Percentiles rank a stretch among this genome's conserved stretches.
These are phyloP conservation scores for Andricus grossulariae DNA, from an alignment of 1,140 invertebrate species.

Conservation along the genomic window DNA sequence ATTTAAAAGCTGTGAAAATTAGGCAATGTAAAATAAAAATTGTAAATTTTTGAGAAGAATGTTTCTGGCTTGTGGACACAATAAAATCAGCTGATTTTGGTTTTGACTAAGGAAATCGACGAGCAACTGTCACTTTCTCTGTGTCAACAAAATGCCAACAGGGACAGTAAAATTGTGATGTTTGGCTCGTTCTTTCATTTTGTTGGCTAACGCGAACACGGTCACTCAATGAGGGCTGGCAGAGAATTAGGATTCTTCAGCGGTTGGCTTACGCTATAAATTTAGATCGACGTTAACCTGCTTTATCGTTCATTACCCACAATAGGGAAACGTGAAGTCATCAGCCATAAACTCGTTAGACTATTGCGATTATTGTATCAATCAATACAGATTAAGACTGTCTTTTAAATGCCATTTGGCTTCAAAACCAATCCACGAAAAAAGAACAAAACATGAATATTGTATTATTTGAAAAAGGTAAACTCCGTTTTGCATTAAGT, in stretches of 20 bases:
- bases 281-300: conserved; percentile 29
- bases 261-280: conserved; percentile 25
- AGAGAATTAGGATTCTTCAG: conserved; percentile 16
- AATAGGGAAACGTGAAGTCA: conserved; percentile 13
- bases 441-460: background rate
- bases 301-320: conserved; percentile 28
- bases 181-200: conserved; percentile 21
- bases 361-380: background rate
- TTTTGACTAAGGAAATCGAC: too few relatives aligned
- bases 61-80: too few relatives aligned
- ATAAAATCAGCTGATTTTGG: too few relatives aligned
- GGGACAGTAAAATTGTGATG: background rate
- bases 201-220: conserved; percentile 26
- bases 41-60: too few relatives aligned
- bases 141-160: background rate
- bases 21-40: too few relatives aligned
- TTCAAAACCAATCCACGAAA: background rate
- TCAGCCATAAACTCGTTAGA: background rate
- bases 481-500: too few relatives aligned
- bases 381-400: background rate
- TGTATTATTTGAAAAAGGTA: background rate
- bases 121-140: background rate
- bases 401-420: background rate
- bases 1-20: too few relatives aligned
- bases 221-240: conserved; percentile 31